Evolutionary conservation across 2,888 invertebrate species (phyloP), one percentile per base, ranked within the genome.

Genomic region (Erpobdella octoculata): DNA sequence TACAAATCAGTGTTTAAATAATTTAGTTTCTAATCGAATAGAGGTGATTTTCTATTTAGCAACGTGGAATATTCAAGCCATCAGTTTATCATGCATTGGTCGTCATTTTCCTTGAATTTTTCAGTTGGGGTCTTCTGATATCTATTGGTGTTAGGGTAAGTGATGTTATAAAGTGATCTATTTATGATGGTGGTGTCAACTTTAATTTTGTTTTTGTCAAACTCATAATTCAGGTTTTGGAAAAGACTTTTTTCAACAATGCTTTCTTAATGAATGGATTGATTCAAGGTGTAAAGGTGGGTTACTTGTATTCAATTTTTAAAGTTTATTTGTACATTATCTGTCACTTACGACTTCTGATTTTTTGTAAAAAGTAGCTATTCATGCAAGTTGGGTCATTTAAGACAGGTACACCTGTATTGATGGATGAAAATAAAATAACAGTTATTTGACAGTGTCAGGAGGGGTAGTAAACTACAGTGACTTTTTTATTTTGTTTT

Each of bases 211-310:
- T 5, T 59, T 59, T 15, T 21, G 31, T 21, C 33, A 59, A n/a
- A n/a, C n/a, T n/a, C n/a, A n/a, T 41, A n/a, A 67, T 66, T 81
- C 83, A 88, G 88, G 92, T 93, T 79, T 87, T 99, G 77, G 96
- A 97, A 85, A 91, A 90, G 79, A 97, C 97, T 73, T 98, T 98
- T 86, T 97, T 97, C 76, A 91, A 94, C 84, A 96, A 98, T 85
- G 98, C 96, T 81, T 97, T 98, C 86, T 87, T 96, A 74, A 96
- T 98, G 94, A 99, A 99, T 88, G 98, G 98, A 74, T 87, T 98
- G 78, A 96, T 99, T 81, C 93, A 98, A 89, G 97, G 97, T 78
- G 92, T 95, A 81, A 95, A 94, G 87, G 88, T 88, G 79, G 79
- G 82, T 74, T 53, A 58, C 12, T 41, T 12, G n/a, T n/a, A n/a